Conservation (phyloP, 1,140 invertebrate species). For the Ridgeia piscesae region DNA sequence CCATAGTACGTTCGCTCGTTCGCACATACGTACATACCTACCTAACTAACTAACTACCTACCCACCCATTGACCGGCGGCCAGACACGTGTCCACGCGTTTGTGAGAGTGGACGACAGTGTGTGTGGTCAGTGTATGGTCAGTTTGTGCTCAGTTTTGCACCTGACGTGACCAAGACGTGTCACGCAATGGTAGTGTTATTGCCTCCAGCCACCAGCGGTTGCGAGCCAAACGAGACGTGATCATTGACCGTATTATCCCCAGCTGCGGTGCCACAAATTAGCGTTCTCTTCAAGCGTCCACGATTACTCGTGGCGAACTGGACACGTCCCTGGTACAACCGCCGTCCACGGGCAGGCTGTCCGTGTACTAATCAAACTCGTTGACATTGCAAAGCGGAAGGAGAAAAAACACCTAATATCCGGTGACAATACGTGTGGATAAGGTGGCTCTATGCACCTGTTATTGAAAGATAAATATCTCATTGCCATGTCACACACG, state of each 20-base stretch:
- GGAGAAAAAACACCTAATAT: neutral
- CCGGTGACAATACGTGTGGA: neutral
- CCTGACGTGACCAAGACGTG: neutral
- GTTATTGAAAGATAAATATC: no score
- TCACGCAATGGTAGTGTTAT: neutral
- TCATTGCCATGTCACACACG: no score
- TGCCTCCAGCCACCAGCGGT: neutral
- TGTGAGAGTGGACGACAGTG: no score
- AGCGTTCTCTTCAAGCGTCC: neutral
- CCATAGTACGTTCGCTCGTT: neutral
- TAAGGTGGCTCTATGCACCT: no score
- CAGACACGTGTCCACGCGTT: neutral
- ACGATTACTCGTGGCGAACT: neutral
- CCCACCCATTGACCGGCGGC: neutral
- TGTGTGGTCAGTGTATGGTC: neutral
- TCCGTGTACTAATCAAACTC: neutral
- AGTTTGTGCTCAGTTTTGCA: neutral
- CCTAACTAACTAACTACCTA: neutral
- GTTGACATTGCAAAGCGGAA: neutral
- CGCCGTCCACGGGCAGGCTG: neutral
- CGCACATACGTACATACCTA: neutral
- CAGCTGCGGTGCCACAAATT: neutral
- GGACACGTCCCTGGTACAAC: neutral
- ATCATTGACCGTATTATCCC: neutral
- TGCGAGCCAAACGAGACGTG: neutral